Evolutionary conservation across 2,797 vertebrate genomes (phyloP).

Genomic region (Sorex maritimensis): DNA sequence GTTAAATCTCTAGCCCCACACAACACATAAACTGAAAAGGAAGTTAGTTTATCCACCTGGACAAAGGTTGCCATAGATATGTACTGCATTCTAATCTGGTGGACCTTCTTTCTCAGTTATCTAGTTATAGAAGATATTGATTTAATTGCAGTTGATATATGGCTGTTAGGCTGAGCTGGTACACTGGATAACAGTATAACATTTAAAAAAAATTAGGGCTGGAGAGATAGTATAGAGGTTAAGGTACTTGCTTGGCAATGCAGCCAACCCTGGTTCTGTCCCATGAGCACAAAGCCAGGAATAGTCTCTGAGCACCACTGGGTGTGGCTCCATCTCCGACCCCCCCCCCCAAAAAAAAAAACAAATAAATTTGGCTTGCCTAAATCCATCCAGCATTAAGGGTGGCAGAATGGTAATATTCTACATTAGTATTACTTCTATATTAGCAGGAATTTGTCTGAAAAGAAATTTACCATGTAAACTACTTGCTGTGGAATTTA

Average conservation of each 20-base stretch:
- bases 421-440: not conserved
- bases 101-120: not conserved
- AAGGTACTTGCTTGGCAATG: not conserved
- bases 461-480: conserved; percentile 39
- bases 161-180: not conserved
- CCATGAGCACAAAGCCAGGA: no score
- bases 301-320: not conserved
- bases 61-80: not conserved
- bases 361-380: not conserved
- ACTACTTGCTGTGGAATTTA: conserved; percentile 12
- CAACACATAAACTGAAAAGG: no score
- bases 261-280: no score
- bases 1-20: no score
- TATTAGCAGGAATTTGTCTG: conserved; percentile 35
- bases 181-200: not conserved
- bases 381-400: conserved; percentile 10
- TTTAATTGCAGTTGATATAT: not conserved
- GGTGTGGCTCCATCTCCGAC: not conserved
- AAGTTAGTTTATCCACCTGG: not conserved
- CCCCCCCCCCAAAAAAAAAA: no score
- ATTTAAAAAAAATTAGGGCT: not conserved
- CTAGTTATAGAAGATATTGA: not conserved
- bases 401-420: not conserved
- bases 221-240: no score
- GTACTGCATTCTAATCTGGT: not conserved